A percentile compares a stretch with the other conserved stretches of the same genome.
These are phyloP conservation scores for Aegithalos caudatus DNA, from an alignment of 2,113 vertebrate species.

Conservation along the genomic window DNA sequence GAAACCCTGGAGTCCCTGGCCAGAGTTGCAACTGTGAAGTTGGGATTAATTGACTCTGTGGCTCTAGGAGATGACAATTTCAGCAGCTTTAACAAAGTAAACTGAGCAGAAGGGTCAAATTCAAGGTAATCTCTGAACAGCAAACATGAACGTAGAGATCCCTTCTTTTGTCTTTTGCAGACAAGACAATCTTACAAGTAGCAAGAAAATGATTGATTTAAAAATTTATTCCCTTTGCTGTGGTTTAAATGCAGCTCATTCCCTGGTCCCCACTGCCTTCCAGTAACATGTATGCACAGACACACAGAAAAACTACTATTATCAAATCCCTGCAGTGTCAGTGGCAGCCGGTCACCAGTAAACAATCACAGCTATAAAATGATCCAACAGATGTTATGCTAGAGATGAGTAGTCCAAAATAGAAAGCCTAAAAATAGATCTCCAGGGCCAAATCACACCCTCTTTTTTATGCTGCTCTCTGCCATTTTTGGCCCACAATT, in stretches of 20 bases:
- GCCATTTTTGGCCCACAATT: constrained; percentile 23
- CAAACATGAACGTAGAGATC: not conserved
- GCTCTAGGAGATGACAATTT: not conserved
- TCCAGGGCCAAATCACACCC: constrained; percentile 29
- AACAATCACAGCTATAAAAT: constrained; percentile 67
- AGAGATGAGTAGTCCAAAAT: constrained; percentile 64
- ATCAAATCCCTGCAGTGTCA: not conserved
- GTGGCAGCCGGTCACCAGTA: constrained; percentile 54
- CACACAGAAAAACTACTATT: constrained; percentile 4
- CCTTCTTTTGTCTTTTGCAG: constrained; percentile 9
- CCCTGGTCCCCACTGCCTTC: rapidly evolving
- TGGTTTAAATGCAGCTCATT: not conserved
- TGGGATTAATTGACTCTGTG: not conserved
- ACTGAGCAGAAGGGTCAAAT: constrained; percentile 46
- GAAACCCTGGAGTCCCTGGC: not conserved
- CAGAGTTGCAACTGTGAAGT: not conserved
- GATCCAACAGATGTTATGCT: constrained; percentile 67
- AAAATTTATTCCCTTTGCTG: no score
- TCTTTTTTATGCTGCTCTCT: not conserved
- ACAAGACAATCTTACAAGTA: not conserved
- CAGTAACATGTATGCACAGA: not conserved
- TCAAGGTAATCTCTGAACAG: constrained; percentile 21
- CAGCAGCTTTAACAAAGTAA: not conserved
- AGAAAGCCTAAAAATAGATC: constrained; percentile 65
- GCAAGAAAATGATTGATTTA: not conserved